Evolutionary conservation across 2,888 invertebrate genomes (phyloP).

Genomic region (Leptinotarsa peninsularis): DNA sequence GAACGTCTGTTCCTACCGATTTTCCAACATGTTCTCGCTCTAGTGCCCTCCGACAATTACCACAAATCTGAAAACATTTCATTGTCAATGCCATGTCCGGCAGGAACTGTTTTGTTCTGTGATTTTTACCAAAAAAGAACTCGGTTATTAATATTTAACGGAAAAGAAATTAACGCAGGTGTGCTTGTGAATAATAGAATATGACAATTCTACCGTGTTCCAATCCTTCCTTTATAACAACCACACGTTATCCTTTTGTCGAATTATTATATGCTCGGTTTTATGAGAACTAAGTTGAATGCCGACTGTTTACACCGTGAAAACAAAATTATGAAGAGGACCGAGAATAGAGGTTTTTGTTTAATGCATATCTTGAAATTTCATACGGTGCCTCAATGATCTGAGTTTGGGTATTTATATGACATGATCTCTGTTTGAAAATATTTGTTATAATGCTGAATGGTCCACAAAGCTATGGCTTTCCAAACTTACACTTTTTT

Average conservation of each 20-base stretch:
- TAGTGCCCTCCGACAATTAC: conserved; percentile 50
- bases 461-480: too few relatives aligned
- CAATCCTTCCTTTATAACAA: conserved; percentile 35
- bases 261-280: conserved; percentile 21
- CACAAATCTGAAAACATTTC: conserved; percentile 54
- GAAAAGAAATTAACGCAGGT: conserved; percentile 51
- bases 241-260: conserved; percentile 35
- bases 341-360: too few relatives aligned
- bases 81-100: conserved; percentile 53
- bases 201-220: conserved; percentile 35
- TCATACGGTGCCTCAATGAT: too few relatives aligned
- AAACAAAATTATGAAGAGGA: neutral
- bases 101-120: conserved; percentile 33
- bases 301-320: neutral
- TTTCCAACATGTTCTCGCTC: conserved; percentile 41
- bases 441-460: too few relatives aligned
- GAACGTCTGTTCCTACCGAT: conserved; percentile 32
- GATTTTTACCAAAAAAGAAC: conserved; percentile 43
- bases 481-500: too few relatives aligned
- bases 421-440: too few relatives aligned
- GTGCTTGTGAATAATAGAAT: conserved; percentile 48
- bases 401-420: too few relatives aligned
- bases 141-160: conserved; percentile 49
- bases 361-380: too few relatives aligned
- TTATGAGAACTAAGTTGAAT: conserved; percentile 4